Evolutionary conservation across 2,888 invertebrate species (phyloP), one percentile per base, ranked within the genome.

Genomic region (Ptychoptera contaminata): DNA sequence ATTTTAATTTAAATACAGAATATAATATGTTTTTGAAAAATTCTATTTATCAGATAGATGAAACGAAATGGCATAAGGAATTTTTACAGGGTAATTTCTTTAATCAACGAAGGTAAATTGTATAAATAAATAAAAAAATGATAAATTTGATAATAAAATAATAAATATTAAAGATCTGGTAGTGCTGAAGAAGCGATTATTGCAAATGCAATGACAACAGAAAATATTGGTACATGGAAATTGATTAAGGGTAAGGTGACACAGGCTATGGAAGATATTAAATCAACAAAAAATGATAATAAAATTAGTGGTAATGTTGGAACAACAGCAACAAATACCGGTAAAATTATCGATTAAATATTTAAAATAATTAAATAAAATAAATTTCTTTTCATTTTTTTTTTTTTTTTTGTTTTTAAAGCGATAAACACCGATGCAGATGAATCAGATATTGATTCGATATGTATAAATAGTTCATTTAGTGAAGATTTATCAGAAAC

Each of bases 241-340:
- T 51, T 64, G 43, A 62, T 65, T 49, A 65, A 65, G 51, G 65
- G 64, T 43, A 63, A 61, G 51, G 64, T 65, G 4, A 56, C 63
- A 29, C 65, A 65, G 48, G 64, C 64, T 6, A 59, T 65, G 50
- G 65, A 64, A 53, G 65, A 65, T 34, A 65, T 65, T 36, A 65
- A 64, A 53, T 62, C 62, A 37, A 62, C 65, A 15, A 65, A 65
- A 52, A 38, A 8, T 23, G 23, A 23, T 23, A 23, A 23, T 23
- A 23, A 23, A 23, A n/a, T n/a, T n/a, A n/a, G n/a, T n/a, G n/a
- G n/a, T n/a, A n/a, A n/a, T n/a, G n/a, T n/a, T n/a, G n/a, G n/a
- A n/a, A n/a, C n/a, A n/a, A n/a, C n/a, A n/a, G n/a, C n/a, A n/a
- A n/a, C n/a, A n/a, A n/a, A n/a, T n/a, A n/a, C n/a, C n/a, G n/a